phyloP scores from a whole-genome alignment of 2,113 vertebrate species.

The Apus apus region DNA sequence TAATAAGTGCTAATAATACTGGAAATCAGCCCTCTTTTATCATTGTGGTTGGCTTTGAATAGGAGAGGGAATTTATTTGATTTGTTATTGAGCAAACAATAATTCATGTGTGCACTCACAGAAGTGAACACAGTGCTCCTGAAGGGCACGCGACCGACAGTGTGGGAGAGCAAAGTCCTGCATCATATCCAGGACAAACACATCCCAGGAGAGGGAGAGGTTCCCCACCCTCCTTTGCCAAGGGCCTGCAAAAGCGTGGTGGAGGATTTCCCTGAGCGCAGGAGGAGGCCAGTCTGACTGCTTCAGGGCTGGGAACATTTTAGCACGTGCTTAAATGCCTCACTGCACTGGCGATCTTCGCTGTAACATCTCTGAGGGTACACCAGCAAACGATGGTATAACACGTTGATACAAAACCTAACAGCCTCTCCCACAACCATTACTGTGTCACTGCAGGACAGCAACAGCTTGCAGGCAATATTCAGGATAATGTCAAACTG shows the following conservation, averaged over 20 bases:
- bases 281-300: background rate
- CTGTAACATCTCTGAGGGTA: background rate
- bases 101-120: background rate
- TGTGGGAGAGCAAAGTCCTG: background rate
- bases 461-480: background rate
- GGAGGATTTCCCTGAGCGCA: background rate
- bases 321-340: background rate
- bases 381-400: background rate
- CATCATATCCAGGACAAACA: background rate
- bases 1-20: background rate
- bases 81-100: slow-evolving; percentile 56
- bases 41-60: slow-evolving; percentile 34
- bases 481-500: background rate
- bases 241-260: background rate
- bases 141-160: background rate
- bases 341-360: background rate
- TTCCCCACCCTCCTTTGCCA: background rate
- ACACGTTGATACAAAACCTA: background rate
- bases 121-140: background rate
- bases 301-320: background rate
- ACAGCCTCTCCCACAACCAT: background rate
- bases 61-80: slow-evolving; percentile 49
- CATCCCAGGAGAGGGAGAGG: rapidly evolving
- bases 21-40: slow-evolving; percentile 43
- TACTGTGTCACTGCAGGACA: background rate